These are phyloP conservation scores for Podarcis cretensis DNA, from an alignment of 2,113 vertebrate genomes.

Conservation along the genomic window DNA sequence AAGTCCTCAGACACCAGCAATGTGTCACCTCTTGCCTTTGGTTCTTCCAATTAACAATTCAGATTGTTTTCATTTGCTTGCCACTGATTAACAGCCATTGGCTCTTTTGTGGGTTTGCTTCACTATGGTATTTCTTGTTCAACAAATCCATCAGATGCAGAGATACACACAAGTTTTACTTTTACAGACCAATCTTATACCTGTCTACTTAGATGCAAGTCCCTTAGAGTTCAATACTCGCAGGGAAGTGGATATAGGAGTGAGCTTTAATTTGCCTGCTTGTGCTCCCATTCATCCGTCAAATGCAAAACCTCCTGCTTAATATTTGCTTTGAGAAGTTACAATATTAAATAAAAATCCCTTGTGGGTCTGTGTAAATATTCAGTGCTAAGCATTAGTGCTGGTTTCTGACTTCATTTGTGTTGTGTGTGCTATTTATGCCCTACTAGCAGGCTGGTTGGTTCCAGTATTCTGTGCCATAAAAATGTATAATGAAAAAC, in stretches of 20 bases:
- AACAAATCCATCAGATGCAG: conserved; percentile 25
- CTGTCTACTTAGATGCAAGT: background rate
- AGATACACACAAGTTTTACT: background rate
- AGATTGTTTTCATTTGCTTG: conserved; percentile 47
- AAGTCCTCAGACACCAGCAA: conserved; percentile 42
- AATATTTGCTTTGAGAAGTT: conserved; percentile 22
- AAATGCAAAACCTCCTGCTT: conserved; percentile 28
- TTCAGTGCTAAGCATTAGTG: conserved; percentile 6
- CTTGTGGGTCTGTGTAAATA: conserved; percentile 24
- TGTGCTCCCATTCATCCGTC: background rate
- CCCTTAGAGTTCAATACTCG: background rate
- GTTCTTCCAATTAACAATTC: conserved; percentile 55
- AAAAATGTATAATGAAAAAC: conserved; percentile 44
- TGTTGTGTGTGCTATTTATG: background rate
- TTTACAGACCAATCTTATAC: background rate
- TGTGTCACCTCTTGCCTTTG: conserved; percentile 29
- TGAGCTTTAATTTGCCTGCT: background rate
- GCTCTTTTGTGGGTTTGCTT: conserved; percentile 10
- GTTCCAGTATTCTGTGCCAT: conserved; percentile 30
- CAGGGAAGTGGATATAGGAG: background rate
- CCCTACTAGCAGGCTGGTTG: background rate
- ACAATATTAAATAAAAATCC: conserved; percentile 37
- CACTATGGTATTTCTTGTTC: conserved; percentile 29
- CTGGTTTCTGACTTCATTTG: conserved; percentile 28
- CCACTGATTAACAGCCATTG: conserved; percentile 28